Percentiles rank a stretch among this genome's conserved stretches.
phyloP scores from a whole-genome alignment of 2,888 invertebrate species.

The Epistrophe grossulariae region DNA sequence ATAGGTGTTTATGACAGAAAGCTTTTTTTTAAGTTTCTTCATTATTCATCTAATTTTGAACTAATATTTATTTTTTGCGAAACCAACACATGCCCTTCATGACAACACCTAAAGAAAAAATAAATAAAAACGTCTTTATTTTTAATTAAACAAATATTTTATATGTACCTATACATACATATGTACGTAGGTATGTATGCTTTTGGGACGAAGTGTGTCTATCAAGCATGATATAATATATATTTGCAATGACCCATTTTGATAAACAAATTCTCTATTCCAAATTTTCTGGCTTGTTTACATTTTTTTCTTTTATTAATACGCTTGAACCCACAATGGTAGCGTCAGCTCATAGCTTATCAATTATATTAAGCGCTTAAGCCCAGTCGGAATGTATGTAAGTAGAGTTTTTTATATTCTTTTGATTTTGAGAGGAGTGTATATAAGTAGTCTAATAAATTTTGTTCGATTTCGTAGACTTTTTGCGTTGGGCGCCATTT shows the following conservation, averaged over 20 bases:
- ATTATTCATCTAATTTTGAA: no score
- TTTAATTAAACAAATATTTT: not conserved
- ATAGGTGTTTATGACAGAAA: no score
- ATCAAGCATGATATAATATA: slow-evolving; percentile 4
- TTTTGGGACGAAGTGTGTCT: not conserved
- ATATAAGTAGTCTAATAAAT: no score
- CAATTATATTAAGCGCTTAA: not conserved
- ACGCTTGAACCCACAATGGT: not conserved
- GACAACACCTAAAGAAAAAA: not conserved
- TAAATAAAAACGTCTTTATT: not conserved
- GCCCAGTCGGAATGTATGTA: no score
- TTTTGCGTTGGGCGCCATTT: no score
- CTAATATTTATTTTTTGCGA: not conserved
- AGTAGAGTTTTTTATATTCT: no score
- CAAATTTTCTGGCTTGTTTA: slow-evolving; percentile 12
- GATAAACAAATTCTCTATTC: slow-evolving; percentile 23
- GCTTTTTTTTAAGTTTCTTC: no score
- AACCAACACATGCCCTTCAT: not conserved
- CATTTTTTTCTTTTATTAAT: not conserved
- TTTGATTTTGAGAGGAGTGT: no score
- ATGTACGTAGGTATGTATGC: not conserved
- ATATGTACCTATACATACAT: no score
- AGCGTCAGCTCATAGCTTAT: not conserved
- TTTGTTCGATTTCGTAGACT: no score
- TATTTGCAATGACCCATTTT: slow-evolving; percentile 69